Evolutionary conservation across 92 coral and sea anemone species (phyloP).

Genomic region (Parazoanthus swiftii): DNA sequence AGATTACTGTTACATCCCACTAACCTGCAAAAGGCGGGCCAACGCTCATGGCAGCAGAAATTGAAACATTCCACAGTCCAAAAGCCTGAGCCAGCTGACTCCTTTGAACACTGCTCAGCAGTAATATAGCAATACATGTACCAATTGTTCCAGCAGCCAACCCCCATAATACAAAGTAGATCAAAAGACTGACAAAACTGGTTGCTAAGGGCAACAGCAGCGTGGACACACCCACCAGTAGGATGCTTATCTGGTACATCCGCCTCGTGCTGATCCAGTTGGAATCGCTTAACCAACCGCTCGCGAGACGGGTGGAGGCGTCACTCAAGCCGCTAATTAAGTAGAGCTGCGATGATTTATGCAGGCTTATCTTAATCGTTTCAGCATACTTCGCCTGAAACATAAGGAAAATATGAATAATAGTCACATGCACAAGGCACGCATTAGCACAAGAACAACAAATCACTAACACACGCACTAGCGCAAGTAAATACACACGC

Average conservation of each 20-base stretch:
- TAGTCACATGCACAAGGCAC: background rate
- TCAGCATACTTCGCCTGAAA: constrained; percentile 7
- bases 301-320: background rate
- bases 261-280: background rate
- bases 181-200: constrained; percentile 3
- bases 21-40: constrained; percentile 21
- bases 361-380: background rate
- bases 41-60: constrained; percentile 12
- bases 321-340: constrained; percentile 9
- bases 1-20: background rate
- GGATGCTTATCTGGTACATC: constrained; percentile 3
- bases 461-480: no score
- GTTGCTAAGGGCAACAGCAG: constrained; percentile 5
- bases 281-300: constrained; percentile 8
- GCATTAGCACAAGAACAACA: background rate
- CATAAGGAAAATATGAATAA: background rate
- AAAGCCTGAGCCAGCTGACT: background rate
- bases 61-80: constrained; percentile 10
- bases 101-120: constrained; percentile 8
- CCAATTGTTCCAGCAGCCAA: constrained; percentile 12
- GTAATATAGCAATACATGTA: constrained; percentile 6
- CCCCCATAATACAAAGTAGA: constrained; percentile 9
- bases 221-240: background rate
- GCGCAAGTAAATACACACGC: no score
- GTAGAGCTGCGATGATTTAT: constrained; percentile 5